phyloP scores from a whole-genome alignment of 2,113 vertebrate genomes.

The Tupaia tana region DNA sequence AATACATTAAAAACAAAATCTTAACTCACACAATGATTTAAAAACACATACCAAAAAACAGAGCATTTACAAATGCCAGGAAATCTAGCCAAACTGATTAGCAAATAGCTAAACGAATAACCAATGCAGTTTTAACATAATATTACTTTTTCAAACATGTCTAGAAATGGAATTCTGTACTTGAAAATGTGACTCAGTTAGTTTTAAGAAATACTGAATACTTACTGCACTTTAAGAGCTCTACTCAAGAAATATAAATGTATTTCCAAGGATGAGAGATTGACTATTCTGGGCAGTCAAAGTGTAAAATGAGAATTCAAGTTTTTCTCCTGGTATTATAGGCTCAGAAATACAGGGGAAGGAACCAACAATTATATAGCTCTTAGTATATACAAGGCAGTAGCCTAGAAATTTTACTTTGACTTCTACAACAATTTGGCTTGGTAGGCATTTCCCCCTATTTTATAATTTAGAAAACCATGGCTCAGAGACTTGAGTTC shows the following conservation, averaged over 20 bases:
- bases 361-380: background rate
- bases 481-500: background rate
- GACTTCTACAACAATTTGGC: background rate
- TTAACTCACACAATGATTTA: background rate
- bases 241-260: conserved; percentile 14
- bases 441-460: background rate
- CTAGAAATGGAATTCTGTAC: conserved; percentile 7
- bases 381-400: background rate
- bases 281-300: background rate
- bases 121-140: conserved; percentile 11
- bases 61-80: conserved; percentile 13
- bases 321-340: conserved; percentile 17
- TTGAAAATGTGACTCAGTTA: conserved; percentile 23
- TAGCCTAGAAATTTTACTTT: conserved; percentile 35
- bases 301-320: conserved; percentile 25
- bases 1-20: background rate
- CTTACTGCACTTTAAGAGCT: background rate
- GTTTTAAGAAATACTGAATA: conserved; percentile 48
- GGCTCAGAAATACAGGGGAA: conserved; percentile 1
- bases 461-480: conserved; percentile 5
- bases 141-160: background rate
- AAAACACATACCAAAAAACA: background rate
- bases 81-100: background rate
- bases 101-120: background rate
- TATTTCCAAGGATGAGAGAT: background rate